Base-by-base conservation (phyloP, 2,797 vertebrate genomes). In the Tachyglossus aculeatus region DNA sequence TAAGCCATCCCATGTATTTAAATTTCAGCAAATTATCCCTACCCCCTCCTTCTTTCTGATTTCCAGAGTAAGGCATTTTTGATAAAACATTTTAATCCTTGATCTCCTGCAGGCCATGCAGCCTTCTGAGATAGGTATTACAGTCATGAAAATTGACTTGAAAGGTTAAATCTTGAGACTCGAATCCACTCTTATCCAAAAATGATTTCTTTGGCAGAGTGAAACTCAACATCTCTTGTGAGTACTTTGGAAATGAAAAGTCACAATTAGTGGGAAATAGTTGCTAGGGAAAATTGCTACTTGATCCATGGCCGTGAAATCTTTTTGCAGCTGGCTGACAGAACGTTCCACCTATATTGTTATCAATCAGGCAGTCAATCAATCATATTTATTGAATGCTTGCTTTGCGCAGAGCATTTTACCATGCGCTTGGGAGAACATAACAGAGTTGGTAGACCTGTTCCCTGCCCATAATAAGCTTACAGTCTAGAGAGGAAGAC, bases 201-300 rank as follows among this genome's bases (percentile, higher is more conserved):
- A 55, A 43, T 50, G 10, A 25, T 19, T 68, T 22, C 5, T 2
- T 12, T 51, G n/a, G 25, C 34, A 52, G 8, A 56, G 32, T 34
- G 9, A 41, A 60, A 13, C 36, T 36, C 64, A 5, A 19, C 19
- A 31, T 11, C 25, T n/a, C 12, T 31, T 19, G 8, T 18, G 19
- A 24, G 16, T 43, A 53, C 68, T 39, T 45, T 62, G 62, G 66
- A 55, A n/a, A n/a, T n/a, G 70, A 52, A 51, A 55, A 51, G 71
- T 34, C 40, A 25, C 0, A 0, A 12, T 68, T 67, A 25, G 67
- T 52, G 39, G 31, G 6, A 69, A 67, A 39, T 36, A 31, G 56
- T 67, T 59, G 64, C 19, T 71, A 70, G 44, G 29, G 31, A 34
- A 59, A 24, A 56, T 71, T 37, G 19, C 29, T 15, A 43, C 60